Base-by-base conservation (phyloP, 35 echinoderm and acorn worm genomes). In the Chiridota heheva region DNA sequence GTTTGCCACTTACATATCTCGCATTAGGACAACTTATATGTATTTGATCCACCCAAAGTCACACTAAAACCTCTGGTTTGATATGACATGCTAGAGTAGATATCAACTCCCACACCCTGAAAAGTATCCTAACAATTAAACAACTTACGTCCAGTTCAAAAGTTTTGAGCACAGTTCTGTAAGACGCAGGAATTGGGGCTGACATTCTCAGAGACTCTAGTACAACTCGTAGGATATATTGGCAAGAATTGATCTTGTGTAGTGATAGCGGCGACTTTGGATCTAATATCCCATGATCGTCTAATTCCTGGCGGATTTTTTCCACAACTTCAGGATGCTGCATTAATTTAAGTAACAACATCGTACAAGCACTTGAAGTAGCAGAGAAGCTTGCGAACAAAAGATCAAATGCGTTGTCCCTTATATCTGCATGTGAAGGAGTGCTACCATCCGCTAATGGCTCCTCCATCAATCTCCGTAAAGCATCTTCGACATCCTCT, bases 61-160 rank as follows among this genome's bases (percentile, higher is more conserved):
- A n/a, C n/a, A n/a, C n/a, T n/a, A n/a, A n/a, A n/a, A n/a, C n/a
- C n/a, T n/a, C n/a, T n/a, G n/a, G n/a, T n/a, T n/a, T n/a, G n/a
- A n/a, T n/a, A n/a, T n/a, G n/a, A n/a, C n/a, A n/a, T n/a, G n/a
- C n/a, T n/a, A n/a, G n/a, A n/a, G n/a, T n/a, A n/a, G n/a, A n/a
- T n/a, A n/a, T n/a, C n/a, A n/a, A n/a, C n/a, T n/a, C n/a, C n/a
- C n/a, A 65, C 0, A 30, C 20, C 15, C 12, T 20, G 32, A 1
- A 2, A 20, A 20, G 2, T 65, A 24, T 65, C 32, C 62, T 20
- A 18, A 2, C 13, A 20, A 42, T 43, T 7, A 45, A 43, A 53
- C 48, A 42, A 84, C 94, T 91, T 81, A 97, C 94, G 32, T 97
- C 94, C 32, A 97, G 60, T 40, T 82, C 85, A 76, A 97, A 97